Evolutionary conservation across 2,888 invertebrate genomes (phyloP), one percentile per base, ranked within the genome.

Genomic region (Amiota minor): DNA sequence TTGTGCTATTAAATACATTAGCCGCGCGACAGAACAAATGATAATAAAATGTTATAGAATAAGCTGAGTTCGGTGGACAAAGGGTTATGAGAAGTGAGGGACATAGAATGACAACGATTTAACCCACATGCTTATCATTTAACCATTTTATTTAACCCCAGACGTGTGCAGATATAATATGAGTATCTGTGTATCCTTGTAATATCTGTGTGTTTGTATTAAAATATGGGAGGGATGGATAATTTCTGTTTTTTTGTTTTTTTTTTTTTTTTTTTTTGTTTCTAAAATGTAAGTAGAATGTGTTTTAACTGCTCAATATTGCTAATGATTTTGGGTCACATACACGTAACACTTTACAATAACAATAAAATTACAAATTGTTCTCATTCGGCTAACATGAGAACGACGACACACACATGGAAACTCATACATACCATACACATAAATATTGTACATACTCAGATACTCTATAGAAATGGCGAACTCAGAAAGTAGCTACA

Each of bases 111-210:
- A 35, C 78, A 78, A 72, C 84, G 79, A 80, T 83, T 84, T 83
- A 83, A 83, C 84, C 83, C 82, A 83, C 84, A 83, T 84, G 84
- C 83, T 84, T 83, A 83, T 83, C 84, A 83, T 83, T 83, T 83
- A 83, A 82, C 83, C 84, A 84, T 83, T 83, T 84, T 81, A 84
- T 84, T 84, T 83, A 83, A 83, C 84, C 83, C 59, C 23, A 59
- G 20, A 59, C 59, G 59, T 20, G 35, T 35, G 35, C 35, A 35
- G 4, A 35, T 35, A 35, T 8, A 35, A 35, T 35, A 35, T 35
- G 35, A 35, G 6, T 83, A 81, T 81, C 79, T 79, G 64, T 62
- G 45, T 62, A n/a, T 20, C 35, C n/a, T 67, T 20, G 8, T 11
- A 23, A 23, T 68, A 65, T 49, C 9, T 65, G 49, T 59, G 49